Evolutionary conservation across 1,140 invertebrate genomes (phyloP).

Genomic region (Amyelois transitella): DNA sequence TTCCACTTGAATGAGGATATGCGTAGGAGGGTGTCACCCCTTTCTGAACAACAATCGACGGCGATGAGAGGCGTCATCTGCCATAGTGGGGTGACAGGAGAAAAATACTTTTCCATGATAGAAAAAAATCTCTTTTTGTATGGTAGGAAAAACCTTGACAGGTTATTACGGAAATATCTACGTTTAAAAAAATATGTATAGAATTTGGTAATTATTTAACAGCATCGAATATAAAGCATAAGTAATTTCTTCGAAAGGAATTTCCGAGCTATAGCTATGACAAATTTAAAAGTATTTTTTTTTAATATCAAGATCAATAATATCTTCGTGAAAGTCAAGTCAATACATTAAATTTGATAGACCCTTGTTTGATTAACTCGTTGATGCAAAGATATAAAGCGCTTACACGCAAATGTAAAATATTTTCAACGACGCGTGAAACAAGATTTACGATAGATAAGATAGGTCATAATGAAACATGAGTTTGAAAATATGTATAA

Average conservation of each 20-base stretch:
- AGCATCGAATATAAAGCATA: no score
- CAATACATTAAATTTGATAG: neutral
- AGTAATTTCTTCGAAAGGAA: no score
- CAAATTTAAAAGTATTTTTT: no score
- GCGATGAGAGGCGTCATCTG: conserved; percentile 38
- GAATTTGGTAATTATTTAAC: no score
- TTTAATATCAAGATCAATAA: neutral
- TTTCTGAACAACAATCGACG: conserved; percentile 47
- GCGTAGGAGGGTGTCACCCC: conserved; percentile 61
- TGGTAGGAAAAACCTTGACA: no score
- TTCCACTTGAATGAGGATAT: conserved; percentile 59
- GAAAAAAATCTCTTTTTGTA: neutral
- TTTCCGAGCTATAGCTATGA: no score
- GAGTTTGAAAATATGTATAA: no score
- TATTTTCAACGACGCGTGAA: conserved; percentile 8
- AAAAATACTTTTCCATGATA: conserved; percentile 10
- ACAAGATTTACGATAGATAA: no score
- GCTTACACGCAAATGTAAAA: conserved; percentile 13
- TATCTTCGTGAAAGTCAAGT: neutral
- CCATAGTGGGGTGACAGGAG: conserved; percentile 27
- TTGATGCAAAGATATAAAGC: conserved; percentile 2
- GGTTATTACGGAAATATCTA: no score
- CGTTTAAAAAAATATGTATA: no score
- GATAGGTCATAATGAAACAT: no score
- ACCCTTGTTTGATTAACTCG: conserved; percentile 13